Conservation (phyloP, 2,113 vertebrate genomes). For the Emydocephalus ijimae region DNA sequence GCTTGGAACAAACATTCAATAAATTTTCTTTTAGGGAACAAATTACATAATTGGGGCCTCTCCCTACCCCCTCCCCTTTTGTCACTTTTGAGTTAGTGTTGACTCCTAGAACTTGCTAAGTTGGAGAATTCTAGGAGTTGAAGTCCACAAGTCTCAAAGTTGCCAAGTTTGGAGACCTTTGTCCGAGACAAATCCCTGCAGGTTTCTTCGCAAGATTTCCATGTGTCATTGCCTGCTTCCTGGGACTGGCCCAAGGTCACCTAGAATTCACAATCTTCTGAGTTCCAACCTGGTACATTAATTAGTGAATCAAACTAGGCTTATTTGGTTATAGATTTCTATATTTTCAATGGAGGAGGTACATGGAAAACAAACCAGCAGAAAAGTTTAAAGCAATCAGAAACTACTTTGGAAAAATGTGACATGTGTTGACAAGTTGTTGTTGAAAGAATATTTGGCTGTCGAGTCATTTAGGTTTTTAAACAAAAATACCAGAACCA, state of each 20-base stretch:
- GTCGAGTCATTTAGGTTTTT: neutral
- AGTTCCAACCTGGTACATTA: neutral
- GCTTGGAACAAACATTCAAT: neutral
- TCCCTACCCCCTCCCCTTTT: neutral
- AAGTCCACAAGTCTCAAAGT: too few relatives aligned
- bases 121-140: too few relatives aligned
- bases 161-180: too few relatives aligned
- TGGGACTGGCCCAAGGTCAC: neutral
- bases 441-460: neutral
- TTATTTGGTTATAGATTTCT: neutral
- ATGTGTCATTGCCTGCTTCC: neutral
- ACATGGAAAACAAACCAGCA: neutral
- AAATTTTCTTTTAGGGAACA: neutral
- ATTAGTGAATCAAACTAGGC: neutral
- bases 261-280: neutral
- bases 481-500: neutral
- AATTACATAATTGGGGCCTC: neutral
- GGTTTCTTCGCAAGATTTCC: neutral
- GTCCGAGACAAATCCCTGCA: neutral
- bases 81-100: neutral
- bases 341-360: neutral
- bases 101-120: neutral
- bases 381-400: neutral
- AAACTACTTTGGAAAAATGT: neutral
- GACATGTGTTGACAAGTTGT: neutral